These are phyloP conservation scores for Magallana nippona DNA, from an alignment of 2,888 invertebrate genomes.

Conservation along the genomic window DNA sequence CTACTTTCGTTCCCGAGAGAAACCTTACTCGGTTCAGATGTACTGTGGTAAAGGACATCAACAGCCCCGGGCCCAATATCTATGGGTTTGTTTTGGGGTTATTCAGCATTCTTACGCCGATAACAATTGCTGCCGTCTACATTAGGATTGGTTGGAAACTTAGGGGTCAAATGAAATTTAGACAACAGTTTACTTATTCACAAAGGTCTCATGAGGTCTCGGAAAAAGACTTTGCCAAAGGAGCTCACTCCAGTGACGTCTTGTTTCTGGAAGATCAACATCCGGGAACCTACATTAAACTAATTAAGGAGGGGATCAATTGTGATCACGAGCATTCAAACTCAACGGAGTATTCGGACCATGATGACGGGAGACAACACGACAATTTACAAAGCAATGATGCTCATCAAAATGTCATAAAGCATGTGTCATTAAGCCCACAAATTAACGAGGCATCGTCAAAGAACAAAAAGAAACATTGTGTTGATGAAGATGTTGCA, in stretches of 20 bases:
- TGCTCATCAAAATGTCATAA: not conserved
- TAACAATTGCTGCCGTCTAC: constrained; percentile 18
- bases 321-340: not conserved
- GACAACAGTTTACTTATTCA: constrained; percentile 6
- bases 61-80: constrained; percentile 28
- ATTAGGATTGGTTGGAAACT: constrained; percentile 37
- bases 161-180: constrained; percentile 27
- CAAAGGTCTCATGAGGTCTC: not conserved
- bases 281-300: not conserved
- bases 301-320: not conserved
- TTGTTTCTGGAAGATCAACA: not conserved
- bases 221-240: not conserved
- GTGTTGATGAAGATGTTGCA: no score
- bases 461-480: not conserved
- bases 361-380: not conserved
- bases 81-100: constrained; percentile 26
- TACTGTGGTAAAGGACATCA: constrained; percentile 1
- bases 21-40: constrained; percentile 35
- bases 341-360: not conserved
- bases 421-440: not conserved
- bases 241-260: not conserved
- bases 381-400: not conserved
- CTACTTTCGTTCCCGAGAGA: constrained; percentile 19
- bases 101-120: constrained; percentile 18
- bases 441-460: not conserved